Evolutionary conservation across 1,140 invertebrate species (phyloP), one percentile per base, ranked within the genome.

Genomic region (Melitaea cinxia): DNA sequence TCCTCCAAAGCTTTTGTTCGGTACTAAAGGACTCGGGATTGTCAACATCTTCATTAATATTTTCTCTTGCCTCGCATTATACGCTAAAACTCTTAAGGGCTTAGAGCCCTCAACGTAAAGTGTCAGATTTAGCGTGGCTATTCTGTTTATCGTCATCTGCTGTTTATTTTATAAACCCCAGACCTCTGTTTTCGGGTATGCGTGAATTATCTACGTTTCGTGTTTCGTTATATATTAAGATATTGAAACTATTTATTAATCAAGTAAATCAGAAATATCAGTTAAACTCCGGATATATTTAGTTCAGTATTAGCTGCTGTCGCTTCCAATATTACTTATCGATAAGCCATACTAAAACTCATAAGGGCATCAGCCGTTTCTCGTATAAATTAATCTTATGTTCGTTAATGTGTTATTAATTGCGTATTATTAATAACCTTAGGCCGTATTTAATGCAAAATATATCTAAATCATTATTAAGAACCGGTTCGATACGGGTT

Each of bases 1-100:
- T 75, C 70, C 68, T 68, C 47, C 49, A 60, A 63, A 53, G 42
- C 66, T 68, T 79, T 86, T 82, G 78, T 86, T 81, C 78, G 58
- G 55, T 59, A 49, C 64, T 70, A 73, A 74, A 77, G 76, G 75
- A 82, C 75, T 81, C 53, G 70, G 66, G 67, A 77, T 76, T 84
- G 79, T 83, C 75, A 80, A 84, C 83, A 83, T 83, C 82, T 86
- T 82, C 82, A 84, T 86, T 84, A 84, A 86, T 84, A 82, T 80
- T 82, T 82, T 77, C 78, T 59, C 61, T 49, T 70, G 60, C 58
- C 56, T 75, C 54, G 58, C 57, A 68, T 75, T 67, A 72, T 73
- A 55, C 63, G 64, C 65, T 74, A 75, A 71, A 71, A 70, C 66
- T 65, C 68, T 66, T 73, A 68, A 64, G 59, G 52, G 56, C 57